Conservation (phyloP, 2,888 invertebrate genomes). For the Drosophila prostipennis region DNA sequence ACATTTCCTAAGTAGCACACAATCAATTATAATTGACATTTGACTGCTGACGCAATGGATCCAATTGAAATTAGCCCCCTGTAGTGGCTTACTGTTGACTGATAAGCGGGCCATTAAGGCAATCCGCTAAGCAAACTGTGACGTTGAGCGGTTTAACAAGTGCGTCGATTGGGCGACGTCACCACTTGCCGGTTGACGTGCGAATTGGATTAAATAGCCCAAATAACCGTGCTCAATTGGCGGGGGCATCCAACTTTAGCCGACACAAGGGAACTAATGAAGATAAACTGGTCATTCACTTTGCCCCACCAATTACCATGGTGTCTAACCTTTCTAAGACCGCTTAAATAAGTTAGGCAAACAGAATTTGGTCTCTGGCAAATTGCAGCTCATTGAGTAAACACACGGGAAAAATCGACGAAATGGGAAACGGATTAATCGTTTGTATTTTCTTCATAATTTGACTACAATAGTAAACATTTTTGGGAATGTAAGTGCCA, state of each 20-base stretch:
- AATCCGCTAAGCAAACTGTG: constrained; percentile 15
- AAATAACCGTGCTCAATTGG: constrained; percentile 23
- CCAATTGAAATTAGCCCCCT: constrained; percentile 8
- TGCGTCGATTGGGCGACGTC: constrained; percentile 8
- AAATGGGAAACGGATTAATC: background rate
- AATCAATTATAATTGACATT: constrained; percentile 50
- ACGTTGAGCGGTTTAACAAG: constrained; percentile 19
- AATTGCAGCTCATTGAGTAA: constrained; percentile 47
- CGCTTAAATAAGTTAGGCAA: constrained; percentile 57
- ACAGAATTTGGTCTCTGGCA: constrained; percentile 38
- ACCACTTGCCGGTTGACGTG: constrained; percentile 13
- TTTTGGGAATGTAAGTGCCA: no score
- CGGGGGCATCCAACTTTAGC: background rate
- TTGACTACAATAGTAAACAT: no score
- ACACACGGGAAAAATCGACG: background rate
- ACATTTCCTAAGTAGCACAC: constrained; percentile 14
- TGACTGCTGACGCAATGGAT: constrained; percentile 40
- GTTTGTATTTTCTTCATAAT: background rate
- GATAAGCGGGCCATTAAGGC: constrained; percentile 40
- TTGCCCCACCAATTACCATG: no score
- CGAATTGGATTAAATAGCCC: constrained; percentile 24
- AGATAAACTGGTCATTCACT: constrained; percentile 48
- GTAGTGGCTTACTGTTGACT: constrained; percentile 27
- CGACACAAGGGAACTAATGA: constrained; percentile 56
- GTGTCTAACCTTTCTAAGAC: constrained; percentile 7